Evolutionary conservation across 1,140 invertebrate species (phyloP).

Genomic region (Anoplophora glabripennis): DNA sequence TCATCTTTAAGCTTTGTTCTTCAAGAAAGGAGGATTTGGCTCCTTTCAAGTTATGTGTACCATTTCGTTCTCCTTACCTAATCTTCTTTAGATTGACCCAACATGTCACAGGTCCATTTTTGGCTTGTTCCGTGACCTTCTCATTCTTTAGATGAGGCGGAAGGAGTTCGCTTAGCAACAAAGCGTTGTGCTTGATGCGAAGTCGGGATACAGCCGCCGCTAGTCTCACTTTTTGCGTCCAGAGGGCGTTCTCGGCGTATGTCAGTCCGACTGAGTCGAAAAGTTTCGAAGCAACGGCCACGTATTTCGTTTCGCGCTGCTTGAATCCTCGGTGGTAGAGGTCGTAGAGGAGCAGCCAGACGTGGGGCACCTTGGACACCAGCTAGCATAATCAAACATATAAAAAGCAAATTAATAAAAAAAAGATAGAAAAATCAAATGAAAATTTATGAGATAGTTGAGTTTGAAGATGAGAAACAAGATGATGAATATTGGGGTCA

Average conservation of each 20-base stretch:
- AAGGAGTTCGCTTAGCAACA: conserved; percentile 63
- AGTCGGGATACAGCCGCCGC: conserved; percentile 67
- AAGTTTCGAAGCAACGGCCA: conserved; percentile 44
- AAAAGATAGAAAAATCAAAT: no score
- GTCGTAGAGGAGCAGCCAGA: conserved; percentile 63
- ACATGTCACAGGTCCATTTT: conserved; percentile 63
- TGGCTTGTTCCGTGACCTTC: conserved; percentile 57
- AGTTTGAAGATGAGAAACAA: no score
- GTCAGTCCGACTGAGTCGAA: conserved; percentile 52
- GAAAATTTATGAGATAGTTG: no score
- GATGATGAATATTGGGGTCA: no score
- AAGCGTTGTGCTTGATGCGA: conserved; percentile 66
- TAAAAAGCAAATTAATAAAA: no score
- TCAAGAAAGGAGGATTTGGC: no score
- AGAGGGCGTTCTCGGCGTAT: conserved; percentile 59
- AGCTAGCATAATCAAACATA: no score
- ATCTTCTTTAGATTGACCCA: conserved; percentile 73
- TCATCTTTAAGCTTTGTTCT: no score
- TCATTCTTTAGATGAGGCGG: conserved; percentile 66
- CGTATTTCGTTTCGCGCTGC: conserved; percentile 46
- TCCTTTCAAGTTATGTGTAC: not conserved
- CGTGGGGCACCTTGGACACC: conserved; percentile 47
- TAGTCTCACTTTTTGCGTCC: conserved; percentile 61
- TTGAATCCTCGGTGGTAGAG: conserved; percentile 60
- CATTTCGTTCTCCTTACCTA: conserved; percentile 51